Evolutionary conservation across 2,888 invertebrate genomes (phyloP), one percentile per base, ranked within the genome.

Genomic region (Drosophila vallismaia): DNA sequence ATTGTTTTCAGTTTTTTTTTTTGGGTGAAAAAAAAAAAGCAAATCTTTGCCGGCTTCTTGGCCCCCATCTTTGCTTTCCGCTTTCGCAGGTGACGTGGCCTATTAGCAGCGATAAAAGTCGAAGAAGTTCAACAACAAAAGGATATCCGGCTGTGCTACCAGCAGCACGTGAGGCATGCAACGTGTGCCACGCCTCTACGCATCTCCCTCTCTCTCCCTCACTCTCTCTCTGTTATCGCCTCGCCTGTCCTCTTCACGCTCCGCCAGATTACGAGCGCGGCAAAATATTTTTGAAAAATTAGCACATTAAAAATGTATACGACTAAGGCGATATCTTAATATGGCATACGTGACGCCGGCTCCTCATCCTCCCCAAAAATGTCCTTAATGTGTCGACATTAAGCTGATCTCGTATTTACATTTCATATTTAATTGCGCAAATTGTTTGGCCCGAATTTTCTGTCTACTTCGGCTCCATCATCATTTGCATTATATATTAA

Each of bases 51-150:
- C n/a, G n/a, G 46, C 42, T 46, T 42, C 40, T 54, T 66, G 51
- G 44, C 33, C 44, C 44, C 24, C 29, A 45, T 66, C 63, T 52
- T 9, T 28, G 68, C 59, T 58, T 59, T 58, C 50, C 59, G 59
- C 36, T 24, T 24, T 40, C 51, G 45, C 70, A 59, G 68, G 45
- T 70, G 70, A 67, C 58, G 69, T 44, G 59, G 75, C 71, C 75
- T 79, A 88, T 83, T 79, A 86, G 81, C 84, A 75, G 73, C 86
- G 88, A 81, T 88, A 77, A 80, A 86, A 88, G 88, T 83, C 88
- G 50, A 83, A 79, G 79, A 74, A 71, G 81, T 74, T 86, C 45
- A 71, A 83, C 88, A 83, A 80, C 88, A 86, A 88, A 74, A 60
- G 85, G 88, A 88, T 74, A 83, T 86, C 84, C 88, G 80, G 59